phyloP scores from a whole-genome alignment of 2,113 vertebrate species.

The Onychostruthus taczanowskii region DNA sequence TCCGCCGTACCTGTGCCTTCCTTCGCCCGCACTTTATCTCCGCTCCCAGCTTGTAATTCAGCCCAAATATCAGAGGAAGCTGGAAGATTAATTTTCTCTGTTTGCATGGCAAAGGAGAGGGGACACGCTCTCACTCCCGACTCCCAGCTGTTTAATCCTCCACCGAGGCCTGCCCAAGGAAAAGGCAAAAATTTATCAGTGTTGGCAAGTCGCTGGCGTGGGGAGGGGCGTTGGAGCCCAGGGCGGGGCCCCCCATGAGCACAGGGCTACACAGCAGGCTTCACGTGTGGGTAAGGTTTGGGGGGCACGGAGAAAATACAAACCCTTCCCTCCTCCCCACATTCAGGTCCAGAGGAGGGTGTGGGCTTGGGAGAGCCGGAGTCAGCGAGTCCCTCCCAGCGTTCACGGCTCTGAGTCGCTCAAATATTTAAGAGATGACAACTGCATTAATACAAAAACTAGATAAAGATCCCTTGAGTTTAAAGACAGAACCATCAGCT shows the following conservation, averaged over 20 bases:
- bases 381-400: not conserved
- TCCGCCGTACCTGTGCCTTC: conserved; percentile 54
- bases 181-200: not conserved
- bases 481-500: conserved; percentile 25
- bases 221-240: not conserved
- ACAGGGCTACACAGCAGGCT: not conserved
- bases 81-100: conserved; percentile 71
- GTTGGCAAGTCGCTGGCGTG: not conserved
- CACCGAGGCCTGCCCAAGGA: not conserved
- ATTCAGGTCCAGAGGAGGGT: not conserved
- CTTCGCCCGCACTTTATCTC: conserved; percentile 65
- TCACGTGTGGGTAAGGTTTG: accelerated
- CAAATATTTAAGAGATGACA: conserved; percentile 47
- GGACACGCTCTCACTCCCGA: conserved; percentile 1
- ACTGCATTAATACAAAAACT: not conserved
- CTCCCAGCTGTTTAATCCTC: conserved; percentile 62
- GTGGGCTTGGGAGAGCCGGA: not conserved
- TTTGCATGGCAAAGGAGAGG: conserved; percentile 67
- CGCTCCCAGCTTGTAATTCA: conserved; percentile 74
- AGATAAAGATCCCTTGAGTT: conserved; percentile 52
- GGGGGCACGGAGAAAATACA: not conserved
- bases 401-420: accelerated
- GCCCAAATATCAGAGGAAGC: conserved; percentile 71
- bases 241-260: not conserved
- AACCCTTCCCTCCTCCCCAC: not conserved